phyloP scores from a whole-genome alignment of 2,797 vertebrate species.

The Coendou prehensilis region DNA sequence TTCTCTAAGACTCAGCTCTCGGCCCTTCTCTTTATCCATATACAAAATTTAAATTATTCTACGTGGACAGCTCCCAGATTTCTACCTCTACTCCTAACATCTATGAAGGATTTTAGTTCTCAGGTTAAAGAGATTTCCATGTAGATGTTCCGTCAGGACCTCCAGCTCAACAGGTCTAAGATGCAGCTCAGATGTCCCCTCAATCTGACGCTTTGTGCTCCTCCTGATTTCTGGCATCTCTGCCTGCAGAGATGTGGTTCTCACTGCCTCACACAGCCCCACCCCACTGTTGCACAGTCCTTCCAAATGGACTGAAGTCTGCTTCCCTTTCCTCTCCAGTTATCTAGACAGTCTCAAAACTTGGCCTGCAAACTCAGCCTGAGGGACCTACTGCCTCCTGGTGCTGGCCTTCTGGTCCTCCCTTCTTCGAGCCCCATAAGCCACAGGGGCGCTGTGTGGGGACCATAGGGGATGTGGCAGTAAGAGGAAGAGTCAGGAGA shows the following conservation, averaged over 20 bases:
- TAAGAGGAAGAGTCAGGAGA: neutral
- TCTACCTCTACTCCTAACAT: conserved; percentile 39
- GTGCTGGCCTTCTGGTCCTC: neutral
- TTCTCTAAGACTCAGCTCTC: conserved; percentile 24
- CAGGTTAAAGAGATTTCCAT: conserved; percentile 40
- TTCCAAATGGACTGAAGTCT: neutral
- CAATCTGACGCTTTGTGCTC: neutral
- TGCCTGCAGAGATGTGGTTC: neutral
- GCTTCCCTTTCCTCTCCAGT: neutral
- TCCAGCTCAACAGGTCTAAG: conserved; percentile 10
- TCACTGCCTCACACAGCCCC: neutral
- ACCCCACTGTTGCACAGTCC: neutral
- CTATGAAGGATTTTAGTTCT: conserved; percentile 48
- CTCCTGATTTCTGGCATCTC: neutral
- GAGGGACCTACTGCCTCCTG: neutral
- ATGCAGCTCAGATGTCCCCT: neutral
- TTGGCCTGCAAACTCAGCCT: neutral
- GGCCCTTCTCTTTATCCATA: neutral
- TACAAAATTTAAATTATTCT: neutral
- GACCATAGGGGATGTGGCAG: neutral
- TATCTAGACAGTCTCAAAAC: neutral
- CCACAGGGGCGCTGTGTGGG: neutral
- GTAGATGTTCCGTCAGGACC: neutral
- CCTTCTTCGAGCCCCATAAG: neutral
- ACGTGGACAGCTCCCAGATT: neutral